A percentile compares a stretch with the other conserved stretches of the same genome.
These are phyloP conservation scores for Eublepharis macularius DNA, from an alignment of 2,113 vertebrate genomes.

Conservation along the genomic window DNA sequence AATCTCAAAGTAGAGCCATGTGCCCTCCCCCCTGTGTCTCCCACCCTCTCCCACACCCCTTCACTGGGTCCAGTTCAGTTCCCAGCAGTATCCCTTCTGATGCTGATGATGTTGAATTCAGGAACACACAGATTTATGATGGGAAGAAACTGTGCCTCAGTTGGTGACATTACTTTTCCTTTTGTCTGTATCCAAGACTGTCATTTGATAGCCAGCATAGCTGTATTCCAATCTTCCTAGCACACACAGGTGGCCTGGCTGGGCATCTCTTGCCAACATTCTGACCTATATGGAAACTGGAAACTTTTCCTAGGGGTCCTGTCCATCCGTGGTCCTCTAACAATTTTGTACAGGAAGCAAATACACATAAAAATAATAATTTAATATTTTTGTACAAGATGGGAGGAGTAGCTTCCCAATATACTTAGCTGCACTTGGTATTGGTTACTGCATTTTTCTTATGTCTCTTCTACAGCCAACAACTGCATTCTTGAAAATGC, in stretches of 20 bases:
- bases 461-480: not conserved
- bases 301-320: not conserved
- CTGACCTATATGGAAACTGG: not conserved
- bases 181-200: not conserved
- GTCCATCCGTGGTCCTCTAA: not conserved
- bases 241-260: not conserved
- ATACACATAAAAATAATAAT: not conserved
- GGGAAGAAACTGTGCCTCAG: not conserved
- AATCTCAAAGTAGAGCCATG: not conserved
- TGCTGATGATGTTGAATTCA: not conserved
- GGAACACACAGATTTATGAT: not conserved
- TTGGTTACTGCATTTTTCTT: not conserved
- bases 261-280: conserved; percentile 4
- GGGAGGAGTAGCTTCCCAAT: not conserved
- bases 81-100: not conserved
- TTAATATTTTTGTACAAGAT: not conserved
- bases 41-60: not conserved
- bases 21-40: not conserved
- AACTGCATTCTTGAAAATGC: not conserved
- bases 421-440: not conserved
- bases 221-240: not conserved
- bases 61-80: not conserved
- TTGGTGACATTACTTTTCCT: not conserved
- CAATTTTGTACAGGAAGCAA: not conserved
- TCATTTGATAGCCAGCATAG: not conserved